Evolutionary conservation across 1,140 invertebrate genomes (phyloP), one percentile per base, ranked within the genome.

Genomic region (Megalonaias nervosa): DNA sequence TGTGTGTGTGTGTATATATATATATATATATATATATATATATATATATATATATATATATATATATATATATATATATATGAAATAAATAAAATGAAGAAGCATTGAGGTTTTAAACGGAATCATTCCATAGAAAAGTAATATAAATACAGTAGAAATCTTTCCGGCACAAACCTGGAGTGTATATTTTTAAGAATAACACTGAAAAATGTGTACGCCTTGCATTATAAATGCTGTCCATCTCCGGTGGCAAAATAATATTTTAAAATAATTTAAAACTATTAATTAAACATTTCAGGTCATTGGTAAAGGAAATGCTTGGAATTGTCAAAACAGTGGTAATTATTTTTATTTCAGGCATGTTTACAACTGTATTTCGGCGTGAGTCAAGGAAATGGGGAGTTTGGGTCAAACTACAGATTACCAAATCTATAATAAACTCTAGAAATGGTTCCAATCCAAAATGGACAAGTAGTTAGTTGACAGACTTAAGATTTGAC

Each of bases 331-430:
- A 19, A 19, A 19, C 67, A 60, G 56, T 38, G n/a, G 21, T 26
- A 55, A 61, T 48, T 59, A 48, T 55, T 81, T 82, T 71, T 71
- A 70, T 84, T 84, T 67, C 81, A 86, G 86, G 85, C 57, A 87
- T 83, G 84, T 86, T 86, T 66, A 87, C 85, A 17, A 81, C 84
- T 23, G 80, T 85, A 31, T 86, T 86, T 75, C 74, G 84, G 56
- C 74, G 82, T 66, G 85, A 86, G 69, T 74, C 79, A 60, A 71
- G 78, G 57, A 83, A 82, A 75, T 83, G 82, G 82, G 62, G 81
- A 48, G 48, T 62, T 60, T 86, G 84, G 84, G 71, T 87, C 64
- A 85, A 85, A 79, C 62, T 58, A 48, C 73, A 31, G 16, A 31
- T 31, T 67, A 31, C 26, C 4, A n/a, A 67, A 21, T 23, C 21